These are phyloP conservation scores for Aricia agestis DNA, from an alignment of 1,140 invertebrate species.

Conservation along the genomic window DNA sequence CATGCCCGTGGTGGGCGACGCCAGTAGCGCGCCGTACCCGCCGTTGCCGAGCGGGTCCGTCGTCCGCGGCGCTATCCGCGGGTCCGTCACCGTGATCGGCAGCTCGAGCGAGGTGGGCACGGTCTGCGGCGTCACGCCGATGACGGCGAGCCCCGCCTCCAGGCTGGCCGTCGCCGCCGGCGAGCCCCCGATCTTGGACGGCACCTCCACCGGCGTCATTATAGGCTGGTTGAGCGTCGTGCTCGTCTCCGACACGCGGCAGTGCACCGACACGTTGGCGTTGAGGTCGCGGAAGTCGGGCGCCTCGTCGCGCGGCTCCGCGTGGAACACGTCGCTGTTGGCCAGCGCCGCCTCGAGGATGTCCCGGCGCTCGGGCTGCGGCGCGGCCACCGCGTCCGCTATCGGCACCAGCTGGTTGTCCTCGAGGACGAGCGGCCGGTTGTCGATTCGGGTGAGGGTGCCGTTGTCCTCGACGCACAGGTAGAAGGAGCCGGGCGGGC, in stretches of 20 bases:
- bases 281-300: conserved; percentile 76
- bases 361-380: conserved; percentile 77
- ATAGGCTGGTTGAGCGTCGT: conserved; percentile 85
- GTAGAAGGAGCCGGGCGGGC: conserved; percentile 79
- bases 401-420: conserved; percentile 77
- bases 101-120: conserved; percentile 80
- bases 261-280: conserved; percentile 68
- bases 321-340: conserved; percentile 84
- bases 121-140: conserved; percentile 75
- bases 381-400: conserved; percentile 48
- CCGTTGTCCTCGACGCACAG: conserved; percentile 82
- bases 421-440: conserved; percentile 79
- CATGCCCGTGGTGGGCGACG: conserved; percentile 53
- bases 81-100: conserved; percentile 83
- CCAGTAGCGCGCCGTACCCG: conserved; percentile 47
- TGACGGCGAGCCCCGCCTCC: conserved; percentile 77
- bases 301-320: conserved; percentile 73
- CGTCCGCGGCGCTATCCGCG: conserved; percentile 77
- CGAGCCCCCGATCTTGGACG: conserved; percentile 76
- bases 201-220: conserved; percentile 86
- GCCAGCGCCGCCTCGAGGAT: conserved; percentile 86
- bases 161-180: conserved; percentile 65
- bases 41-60: conserved; percentile 49
- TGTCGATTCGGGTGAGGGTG: conserved; percentile 82
- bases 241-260: conserved; percentile 83